Percentiles rank a stretch among this genome's conserved stretches.
phyloP scores from a whole-genome alignment of 1,140 invertebrate genomes.

The Pseudoatta argentina region DNA sequence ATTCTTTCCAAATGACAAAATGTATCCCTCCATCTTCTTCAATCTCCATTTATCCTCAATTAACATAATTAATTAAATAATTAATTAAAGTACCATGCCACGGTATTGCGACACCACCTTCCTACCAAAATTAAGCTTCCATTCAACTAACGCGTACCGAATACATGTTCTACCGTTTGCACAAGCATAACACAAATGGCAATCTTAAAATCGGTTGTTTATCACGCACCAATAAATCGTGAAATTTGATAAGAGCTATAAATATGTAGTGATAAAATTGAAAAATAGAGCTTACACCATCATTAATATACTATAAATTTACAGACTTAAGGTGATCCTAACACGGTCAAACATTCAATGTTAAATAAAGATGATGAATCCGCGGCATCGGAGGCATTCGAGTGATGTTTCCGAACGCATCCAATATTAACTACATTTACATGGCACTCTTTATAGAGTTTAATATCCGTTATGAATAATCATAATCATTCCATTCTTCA shows the following conservation, averaged over 20 bases:
- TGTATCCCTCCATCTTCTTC: conserved; percentile 11
- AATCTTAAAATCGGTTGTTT: conserved; percentile 17
- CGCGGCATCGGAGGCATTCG: no score
- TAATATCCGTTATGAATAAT: no score
- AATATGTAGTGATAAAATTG: conserved; percentile 30
- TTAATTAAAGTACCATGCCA: conserved; percentile 78
- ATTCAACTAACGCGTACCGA: conserved; percentile 63
- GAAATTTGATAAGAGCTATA: conserved; percentile 13
- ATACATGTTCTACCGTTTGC: conserved; percentile 36
- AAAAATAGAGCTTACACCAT: conserved; percentile 1
- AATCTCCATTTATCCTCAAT: conserved; percentile 56
- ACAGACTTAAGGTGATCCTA: not conserved
- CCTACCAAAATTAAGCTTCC: conserved; percentile 57
- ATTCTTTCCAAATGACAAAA: conserved; percentile 68
- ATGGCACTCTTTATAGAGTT: no score
- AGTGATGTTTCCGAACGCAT: no score
- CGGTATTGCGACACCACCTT: conserved; percentile 78
- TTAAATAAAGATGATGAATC: no score
- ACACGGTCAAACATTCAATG: no score
- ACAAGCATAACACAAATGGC: conserved; percentile 44
- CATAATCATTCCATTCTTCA: no score
- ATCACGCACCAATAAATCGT: conserved; percentile 32
- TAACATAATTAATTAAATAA: conserved; percentile 60
- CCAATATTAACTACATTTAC: no score
- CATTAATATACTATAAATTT: conserved; percentile 21